Base-by-base conservation (phyloP, 2,888 invertebrate species). In the Ephialtes manifestator region DNA sequence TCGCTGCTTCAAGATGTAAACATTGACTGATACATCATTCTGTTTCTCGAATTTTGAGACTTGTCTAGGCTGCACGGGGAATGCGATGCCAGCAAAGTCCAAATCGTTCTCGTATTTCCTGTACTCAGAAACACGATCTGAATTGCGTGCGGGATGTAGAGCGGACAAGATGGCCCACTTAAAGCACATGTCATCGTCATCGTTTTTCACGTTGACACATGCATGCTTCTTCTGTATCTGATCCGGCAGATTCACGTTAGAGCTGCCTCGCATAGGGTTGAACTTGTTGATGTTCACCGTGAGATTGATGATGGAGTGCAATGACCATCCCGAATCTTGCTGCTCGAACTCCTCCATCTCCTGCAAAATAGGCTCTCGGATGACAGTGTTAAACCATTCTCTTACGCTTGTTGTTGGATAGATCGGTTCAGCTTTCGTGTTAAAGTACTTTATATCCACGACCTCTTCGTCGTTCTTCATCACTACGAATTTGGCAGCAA, bases 331-430 rank as follows among this genome's bases (percentile, higher is more conserved):
- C 24, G 84, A 87, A 63, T 88, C 85, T 20, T 86, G 76, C 78
- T 89, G 88, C 63, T 91, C 89, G 67, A 90, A 90, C 58, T 90
- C 88, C 67, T 87, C 86, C 39, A 90, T 76, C 35, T 89, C 77
- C 55, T 67, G 86, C 13, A 87, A 53, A 24, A 89, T 81, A 2
- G 82, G 86, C 15, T 74, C 74, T n/a, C 35, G 81, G 1, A 90
- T 76, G 43, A 88, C 79, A 8, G 43, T 70, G 35, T 81, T 65
- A 67, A 88, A 89, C 89, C 90, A 90, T 63, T 74, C 48, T 1
- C 68, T 58, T 7, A 86, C n/a, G 75, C 87, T 74, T 4, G 88
- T 90, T 13, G 88, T 83, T n/a, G 46, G 81, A 76, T 85, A 87
- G n/a, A 91, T 89, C 15, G 87, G 48, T 4, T 71, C 60, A 75